Evolutionary conservation across 2,113 vertebrate genomes (phyloP).

Genomic region (Amazona vittata): DNA sequence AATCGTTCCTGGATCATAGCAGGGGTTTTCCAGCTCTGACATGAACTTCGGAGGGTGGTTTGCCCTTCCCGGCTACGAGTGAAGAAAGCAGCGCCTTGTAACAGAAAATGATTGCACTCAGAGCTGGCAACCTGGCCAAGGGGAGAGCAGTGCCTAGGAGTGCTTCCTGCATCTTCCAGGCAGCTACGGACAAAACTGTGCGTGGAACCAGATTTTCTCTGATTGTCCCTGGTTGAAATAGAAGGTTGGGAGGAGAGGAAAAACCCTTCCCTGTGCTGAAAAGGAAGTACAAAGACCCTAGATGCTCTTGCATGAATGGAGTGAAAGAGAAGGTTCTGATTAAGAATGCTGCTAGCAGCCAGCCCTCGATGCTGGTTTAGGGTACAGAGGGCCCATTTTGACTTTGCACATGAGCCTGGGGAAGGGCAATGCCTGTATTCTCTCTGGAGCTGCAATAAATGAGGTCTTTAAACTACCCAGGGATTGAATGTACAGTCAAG

Average conservation of each 20-base stretch:
- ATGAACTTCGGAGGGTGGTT: not conserved
- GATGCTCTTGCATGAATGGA: not conserved
- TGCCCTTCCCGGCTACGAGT: not conserved
- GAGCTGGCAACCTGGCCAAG: not conserved
- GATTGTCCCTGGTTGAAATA: not conserved
- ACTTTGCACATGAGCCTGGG: not conserved
- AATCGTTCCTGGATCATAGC: not conserved
- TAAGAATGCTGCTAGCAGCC: not conserved
- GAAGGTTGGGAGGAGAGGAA: not conserved
- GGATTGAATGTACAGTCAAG: not conserved
- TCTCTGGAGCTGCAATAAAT: not conserved
- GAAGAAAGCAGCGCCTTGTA: not conserved
- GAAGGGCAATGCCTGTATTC: not conserved
- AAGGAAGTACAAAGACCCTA: not conserved
- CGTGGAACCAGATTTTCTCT: not conserved
- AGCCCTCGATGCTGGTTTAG: not conserved
- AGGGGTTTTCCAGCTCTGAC: conserved; percentile 7
- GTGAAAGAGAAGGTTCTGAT: not conserved
- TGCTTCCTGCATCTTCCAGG: not conserved
- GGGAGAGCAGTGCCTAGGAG: not conserved
- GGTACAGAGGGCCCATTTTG: not conserved
- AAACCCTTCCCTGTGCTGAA: not conserved
- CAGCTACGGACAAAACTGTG: not conserved
- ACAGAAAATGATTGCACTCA: accelerated
- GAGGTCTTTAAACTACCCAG: not conserved